Percentiles rank a stretch among this genome's conserved stretches.
These are phyloP conservation scores for Campoletis sonorensis DNA, from an alignment of 1,140 invertebrate species.

Conservation along the genomic window DNA sequence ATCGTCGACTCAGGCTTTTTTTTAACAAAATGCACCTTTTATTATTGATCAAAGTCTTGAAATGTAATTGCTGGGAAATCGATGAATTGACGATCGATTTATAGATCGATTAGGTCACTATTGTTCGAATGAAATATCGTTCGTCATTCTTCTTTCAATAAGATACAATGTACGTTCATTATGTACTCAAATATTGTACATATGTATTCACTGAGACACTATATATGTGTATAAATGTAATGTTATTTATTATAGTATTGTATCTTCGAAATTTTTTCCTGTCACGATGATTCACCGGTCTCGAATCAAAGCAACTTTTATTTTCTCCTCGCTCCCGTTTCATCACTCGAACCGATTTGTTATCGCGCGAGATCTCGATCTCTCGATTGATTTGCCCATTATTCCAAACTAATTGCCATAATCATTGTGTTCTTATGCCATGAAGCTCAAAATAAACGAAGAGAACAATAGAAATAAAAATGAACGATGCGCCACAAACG, in stretches of 20 bases:
- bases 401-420: slow-evolving; percentile 28
- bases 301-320: slow-evolving; percentile 24
- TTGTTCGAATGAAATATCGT: slow-evolving; percentile 50
- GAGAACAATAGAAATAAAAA: too few species aligned
- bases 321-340: slow-evolving; percentile 13
- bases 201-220: too few species aligned
- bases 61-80: background rate
- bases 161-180: slow-evolving; percentile 59
- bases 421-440: background rate
- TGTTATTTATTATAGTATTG: slow-evolving; percentile 62
- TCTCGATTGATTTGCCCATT: slow-evolving; percentile 41
- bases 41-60: too few species aligned
- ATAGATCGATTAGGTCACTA: slow-evolving; percentile 56
- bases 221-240: too few species aligned
- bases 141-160: slow-evolving; percentile 47
- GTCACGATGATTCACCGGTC: slow-evolving; percentile 43
- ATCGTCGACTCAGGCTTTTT: background rate
- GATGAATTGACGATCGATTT: slow-evolving; percentile 47
- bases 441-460: too few species aligned
- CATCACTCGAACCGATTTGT: background rate
- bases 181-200: slow-evolving; percentile 64
- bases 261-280: slow-evolving; percentile 49
- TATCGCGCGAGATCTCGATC: slow-evolving; percentile 1
- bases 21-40: background rate
- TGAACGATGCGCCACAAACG: too few species aligned